Evolutionary conservation across 2,113 vertebrate genomes (phyloP).

Genomic region (Emberiza fucata): DNA sequence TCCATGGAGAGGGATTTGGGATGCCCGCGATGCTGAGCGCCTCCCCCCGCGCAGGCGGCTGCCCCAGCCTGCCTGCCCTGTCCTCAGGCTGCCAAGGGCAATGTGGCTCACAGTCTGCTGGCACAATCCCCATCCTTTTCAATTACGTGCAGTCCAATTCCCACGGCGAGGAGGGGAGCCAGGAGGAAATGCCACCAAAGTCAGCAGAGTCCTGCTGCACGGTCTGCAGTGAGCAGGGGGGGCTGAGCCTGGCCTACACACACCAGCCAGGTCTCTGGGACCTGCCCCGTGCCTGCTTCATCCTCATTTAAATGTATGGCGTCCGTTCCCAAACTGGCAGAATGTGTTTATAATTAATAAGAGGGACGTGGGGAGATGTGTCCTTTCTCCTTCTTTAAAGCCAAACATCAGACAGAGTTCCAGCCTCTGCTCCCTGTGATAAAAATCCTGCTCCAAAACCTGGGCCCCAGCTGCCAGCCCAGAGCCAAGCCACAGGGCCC

Average conservation of each 20-base stretch:
- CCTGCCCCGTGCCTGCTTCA: neutral
- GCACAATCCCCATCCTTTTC: conserved; percentile 30
- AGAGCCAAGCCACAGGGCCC: neutral
- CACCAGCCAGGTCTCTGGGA: neutral
- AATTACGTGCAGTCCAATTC: conserved; percentile 21
- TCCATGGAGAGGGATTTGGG: neutral
- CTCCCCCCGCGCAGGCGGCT: neutral
- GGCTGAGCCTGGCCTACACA: neutral
- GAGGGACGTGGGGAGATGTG: neutral
- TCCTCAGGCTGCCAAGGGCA: conserved; percentile 13
- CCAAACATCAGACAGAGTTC: neutral
- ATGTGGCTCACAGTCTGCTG: neutral
- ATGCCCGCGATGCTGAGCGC: accelerated
- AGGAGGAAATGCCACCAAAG: conserved; percentile 42
- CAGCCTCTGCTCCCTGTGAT: neutral
- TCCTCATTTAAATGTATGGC: neutral
- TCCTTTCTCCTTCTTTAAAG: neutral
- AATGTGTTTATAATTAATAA: neutral
- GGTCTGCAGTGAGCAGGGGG: neutral
- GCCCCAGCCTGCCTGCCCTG: neutral
- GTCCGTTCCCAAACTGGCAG: neutral
- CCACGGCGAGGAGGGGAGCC: neutral
- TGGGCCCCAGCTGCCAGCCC: neutral
- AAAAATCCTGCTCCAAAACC: neutral
- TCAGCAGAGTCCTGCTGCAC: neutral